phyloP scores from a whole-genome alignment of 2,113 vertebrate species.

The Xiphophorus couchianus region DNA sequence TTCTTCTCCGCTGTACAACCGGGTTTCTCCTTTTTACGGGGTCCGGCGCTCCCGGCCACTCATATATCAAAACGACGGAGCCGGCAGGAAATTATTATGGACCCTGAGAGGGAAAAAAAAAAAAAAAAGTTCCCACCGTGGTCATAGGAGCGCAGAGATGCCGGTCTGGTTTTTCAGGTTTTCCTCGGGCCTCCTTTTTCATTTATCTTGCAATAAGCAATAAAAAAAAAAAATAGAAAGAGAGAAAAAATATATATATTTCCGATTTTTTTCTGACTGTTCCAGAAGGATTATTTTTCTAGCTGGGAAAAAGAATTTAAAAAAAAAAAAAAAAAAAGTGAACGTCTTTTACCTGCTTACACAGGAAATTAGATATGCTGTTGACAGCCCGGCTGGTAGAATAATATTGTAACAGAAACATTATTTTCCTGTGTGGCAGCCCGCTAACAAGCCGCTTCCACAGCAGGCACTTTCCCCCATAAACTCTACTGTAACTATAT shows the following conservation, averaged over 20 bases:
- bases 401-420: conserved; percentile 60
- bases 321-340: conserved; percentile 8
- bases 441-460: conserved; percentile 46
- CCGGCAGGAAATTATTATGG: conserved; percentile 90
- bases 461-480: conserved; percentile 4
- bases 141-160: conserved; percentile 88
- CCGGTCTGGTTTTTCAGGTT: conserved; percentile 89
- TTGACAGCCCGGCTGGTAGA: conserved; percentile 58
- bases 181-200: conserved; percentile 58
- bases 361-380: conserved; percentile 46
- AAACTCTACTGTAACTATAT: conserved; percentile 23
- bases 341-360: conserved; percentile 36
- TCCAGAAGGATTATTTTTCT: not conserved
- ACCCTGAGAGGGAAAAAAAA: conserved; percentile 80
- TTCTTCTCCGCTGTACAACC: conserved; percentile 24
- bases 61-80: conserved; percentile 86
- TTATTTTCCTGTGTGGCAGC: conserved; percentile 60
- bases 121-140: conserved; percentile 85
- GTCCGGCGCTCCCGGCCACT: conserved; percentile 83
- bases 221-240: conserved; percentile 50
- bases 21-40: conserved; percentile 73
- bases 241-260: not conserved
- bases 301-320: not conserved
- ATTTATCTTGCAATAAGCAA: conserved; percentile 87
- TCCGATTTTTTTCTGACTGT: conserved; percentile 32